These are phyloP conservation scores for Trichechus manatus DNA, from an alignment of 2,113 vertebrate genomes.

Conservation along the genomic window DNA sequence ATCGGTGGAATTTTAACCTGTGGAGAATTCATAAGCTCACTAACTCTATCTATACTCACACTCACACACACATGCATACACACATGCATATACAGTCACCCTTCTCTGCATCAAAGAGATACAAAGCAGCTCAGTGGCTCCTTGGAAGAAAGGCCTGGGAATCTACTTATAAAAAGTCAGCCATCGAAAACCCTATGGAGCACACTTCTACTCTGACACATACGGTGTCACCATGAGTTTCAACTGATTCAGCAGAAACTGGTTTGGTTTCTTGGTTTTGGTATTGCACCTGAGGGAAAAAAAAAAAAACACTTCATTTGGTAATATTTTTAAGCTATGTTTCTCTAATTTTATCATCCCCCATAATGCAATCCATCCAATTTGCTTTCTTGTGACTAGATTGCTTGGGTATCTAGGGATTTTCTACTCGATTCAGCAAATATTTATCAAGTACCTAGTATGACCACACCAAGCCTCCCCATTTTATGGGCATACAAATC, in stretches of 20 bases:
- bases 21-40: neutral
- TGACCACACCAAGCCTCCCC: neutral
- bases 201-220: too few relatives aligned
- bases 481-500: neutral
- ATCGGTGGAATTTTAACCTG: neutral
- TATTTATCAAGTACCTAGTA: neutral
- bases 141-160: too few relatives aligned
- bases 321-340: neutral
- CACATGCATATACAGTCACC: too few relatives aligned
- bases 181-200: too few relatives aligned
- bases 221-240: too few relatives aligned
- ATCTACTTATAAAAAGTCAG: too few relatives aligned
- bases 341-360: neutral
- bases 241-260: too few relatives aligned
- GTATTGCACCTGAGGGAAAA: neutral
- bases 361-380: neutral
- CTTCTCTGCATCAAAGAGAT: neutral
- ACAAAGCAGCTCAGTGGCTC: neutral
- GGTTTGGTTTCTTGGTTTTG: neutral
- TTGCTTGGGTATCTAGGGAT: neutral
- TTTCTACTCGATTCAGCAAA: conserved; percentile 10
- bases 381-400: neutral
- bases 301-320: neutral
- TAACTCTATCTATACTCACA: neutral
- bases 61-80: neutral